Percentiles rank a stretch among this genome's conserved stretches.
Conservation (phyloP, 2,888 invertebrate genomes). For the Mesochorus sp. region DNA sequence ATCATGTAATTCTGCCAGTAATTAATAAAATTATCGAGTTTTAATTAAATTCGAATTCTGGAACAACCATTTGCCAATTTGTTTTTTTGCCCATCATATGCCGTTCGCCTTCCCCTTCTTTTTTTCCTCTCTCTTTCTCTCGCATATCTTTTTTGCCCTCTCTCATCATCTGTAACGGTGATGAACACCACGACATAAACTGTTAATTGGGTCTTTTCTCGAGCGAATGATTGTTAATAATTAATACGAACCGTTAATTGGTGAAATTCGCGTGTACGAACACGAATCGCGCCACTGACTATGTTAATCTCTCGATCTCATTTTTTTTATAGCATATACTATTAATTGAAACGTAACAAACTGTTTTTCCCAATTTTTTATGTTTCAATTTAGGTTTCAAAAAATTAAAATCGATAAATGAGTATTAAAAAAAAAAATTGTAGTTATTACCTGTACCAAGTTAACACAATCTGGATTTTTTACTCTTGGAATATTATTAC, state of each 20-base stretch:
- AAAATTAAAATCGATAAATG: neutral
- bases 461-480: no score
- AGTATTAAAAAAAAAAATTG: neutral
- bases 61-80: neutral
- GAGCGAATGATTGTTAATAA: slow-evolving; percentile 51
- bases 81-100: neutral
- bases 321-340: neutral
- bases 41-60: slow-evolving; percentile 30
- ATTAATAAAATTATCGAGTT: no score
- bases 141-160: neutral
- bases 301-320: slow-evolving; percentile 28
- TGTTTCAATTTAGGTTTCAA: neutral
- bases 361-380: neutral
- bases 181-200: slow-evolving; percentile 25
- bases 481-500: no score
- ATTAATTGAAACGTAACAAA: neutral
- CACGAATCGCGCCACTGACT: neutral
- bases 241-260: slow-evolving; percentile 33
- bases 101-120: neutral
- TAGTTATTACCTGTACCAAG: no score
- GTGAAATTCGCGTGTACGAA: slow-evolving; percentile 14
- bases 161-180: neutral
- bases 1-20: neutral
- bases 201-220: slow-evolving; percentile 51
- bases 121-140: neutral